phyloP scores from a whole-genome alignment of 35 echinoderm and acorn worm genomes.

The Patiria miniata region DNA sequence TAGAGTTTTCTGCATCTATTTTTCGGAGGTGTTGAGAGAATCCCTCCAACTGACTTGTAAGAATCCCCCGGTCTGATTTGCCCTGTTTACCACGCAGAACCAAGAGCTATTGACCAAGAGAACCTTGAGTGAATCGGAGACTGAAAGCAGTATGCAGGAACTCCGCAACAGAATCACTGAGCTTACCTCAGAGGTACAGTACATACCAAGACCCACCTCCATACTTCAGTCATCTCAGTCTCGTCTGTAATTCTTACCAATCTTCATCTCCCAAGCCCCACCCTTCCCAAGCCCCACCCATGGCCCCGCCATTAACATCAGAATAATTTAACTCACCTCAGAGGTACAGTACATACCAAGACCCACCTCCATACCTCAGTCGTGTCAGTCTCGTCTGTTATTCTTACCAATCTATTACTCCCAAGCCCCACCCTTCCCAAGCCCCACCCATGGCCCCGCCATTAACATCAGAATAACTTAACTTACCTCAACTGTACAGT shows the following conservation, averaged over 20 bases:
- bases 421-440: background rate
- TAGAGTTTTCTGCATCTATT: too few species aligned
- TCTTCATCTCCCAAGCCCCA: background rate
- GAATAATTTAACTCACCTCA: too few species aligned
- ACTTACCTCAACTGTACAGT: too few species aligned
- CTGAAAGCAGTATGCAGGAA: constrained; percentile 65
- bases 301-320: background rate
- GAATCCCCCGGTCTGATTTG: background rate
- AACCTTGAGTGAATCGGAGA: constrained; percentile 71
- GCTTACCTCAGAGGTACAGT: constrained; percentile 77
- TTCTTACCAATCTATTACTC: background rate
- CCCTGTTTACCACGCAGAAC: constrained; percentile 54
- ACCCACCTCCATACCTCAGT: too few species aligned
- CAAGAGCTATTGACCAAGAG: constrained; percentile 83
- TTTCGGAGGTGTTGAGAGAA: background rate
- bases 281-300: background rate
- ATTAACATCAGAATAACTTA: too few species aligned
- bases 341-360: too few species aligned
- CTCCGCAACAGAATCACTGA: constrained; percentile 79
- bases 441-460: background rate
- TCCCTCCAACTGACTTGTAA: background rate
- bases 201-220: too few species aligned
- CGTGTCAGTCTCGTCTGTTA: too few species aligned
- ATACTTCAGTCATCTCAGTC: too few species aligned
- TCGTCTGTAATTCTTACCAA: background rate